These are phyloP conservation scores for Macroglossus sobrinus DNA, from an alignment of 2,113 vertebrate genomes.

Conservation along the genomic window DNA sequence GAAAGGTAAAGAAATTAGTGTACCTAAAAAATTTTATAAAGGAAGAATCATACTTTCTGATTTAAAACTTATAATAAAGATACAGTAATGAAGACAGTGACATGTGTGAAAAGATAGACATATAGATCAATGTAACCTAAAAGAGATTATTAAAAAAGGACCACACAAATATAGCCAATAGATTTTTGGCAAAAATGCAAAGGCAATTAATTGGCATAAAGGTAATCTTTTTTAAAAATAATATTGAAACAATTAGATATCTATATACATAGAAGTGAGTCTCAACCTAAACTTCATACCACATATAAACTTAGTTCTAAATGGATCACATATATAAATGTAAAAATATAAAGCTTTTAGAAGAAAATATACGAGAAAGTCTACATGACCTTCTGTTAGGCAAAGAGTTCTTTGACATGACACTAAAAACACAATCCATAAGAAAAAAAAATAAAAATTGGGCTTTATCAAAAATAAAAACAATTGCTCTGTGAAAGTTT, in stretches of 20 bases:
- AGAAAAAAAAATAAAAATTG: background rate
- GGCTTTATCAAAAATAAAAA: background rate
- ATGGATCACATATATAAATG: background rate
- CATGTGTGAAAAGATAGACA: background rate
- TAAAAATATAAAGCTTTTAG: background rate
- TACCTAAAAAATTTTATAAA: background rate
- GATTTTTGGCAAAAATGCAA: background rate
- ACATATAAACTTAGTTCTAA: background rate
- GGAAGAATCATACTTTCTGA: background rate
- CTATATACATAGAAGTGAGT: background rate
- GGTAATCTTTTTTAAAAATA: background rate
- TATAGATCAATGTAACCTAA: background rate
- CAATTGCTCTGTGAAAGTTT: background rate
- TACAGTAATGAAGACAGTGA: background rate
- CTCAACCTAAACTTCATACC: background rate
- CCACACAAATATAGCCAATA: background rate
- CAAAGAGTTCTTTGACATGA: background rate
- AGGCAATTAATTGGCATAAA: background rate
- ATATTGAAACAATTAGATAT: background rate
- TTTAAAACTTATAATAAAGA: background rate
- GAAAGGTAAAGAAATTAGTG: background rate
- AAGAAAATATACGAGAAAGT: background rate
- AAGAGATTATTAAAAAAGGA: background rate
- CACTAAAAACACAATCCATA: background rate
- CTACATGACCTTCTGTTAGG: background rate